phyloP scores from a whole-genome alignment of 2,113 vertebrate genomes.

The Dryoscopus gambensis region DNA sequence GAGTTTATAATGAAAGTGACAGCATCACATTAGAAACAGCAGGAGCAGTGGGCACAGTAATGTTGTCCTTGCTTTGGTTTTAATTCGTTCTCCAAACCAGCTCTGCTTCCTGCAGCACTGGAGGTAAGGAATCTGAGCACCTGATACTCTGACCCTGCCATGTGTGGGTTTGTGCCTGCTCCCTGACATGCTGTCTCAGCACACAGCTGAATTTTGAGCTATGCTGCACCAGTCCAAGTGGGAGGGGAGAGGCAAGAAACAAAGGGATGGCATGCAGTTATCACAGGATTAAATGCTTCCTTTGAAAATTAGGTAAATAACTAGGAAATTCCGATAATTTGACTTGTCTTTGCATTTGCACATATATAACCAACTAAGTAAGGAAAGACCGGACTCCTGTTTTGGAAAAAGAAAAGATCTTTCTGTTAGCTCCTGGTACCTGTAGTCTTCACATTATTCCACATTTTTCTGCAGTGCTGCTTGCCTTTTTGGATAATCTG shows the following conservation, averaged over 20 bases:
- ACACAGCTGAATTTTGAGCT: neutral
- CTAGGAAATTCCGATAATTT: neutral
- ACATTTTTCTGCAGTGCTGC: neutral
- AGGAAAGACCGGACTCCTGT: neutral
- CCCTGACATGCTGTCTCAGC: neutral
- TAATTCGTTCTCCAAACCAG: neutral
- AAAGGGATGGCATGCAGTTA: neutral
- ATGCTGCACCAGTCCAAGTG: neutral
- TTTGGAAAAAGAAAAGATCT: neutral
- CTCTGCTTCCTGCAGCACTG: neutral
- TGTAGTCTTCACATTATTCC: neutral
- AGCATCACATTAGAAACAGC: neutral
- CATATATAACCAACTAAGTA: neutral
- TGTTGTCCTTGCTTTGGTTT: neutral
- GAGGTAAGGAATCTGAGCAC: neutral
- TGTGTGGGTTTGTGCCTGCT: neutral
- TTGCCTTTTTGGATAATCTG: neutral
- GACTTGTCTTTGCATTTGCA: neutral
- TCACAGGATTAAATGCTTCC: neutral
- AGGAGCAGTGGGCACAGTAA: neutral
- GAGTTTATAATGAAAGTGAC: neutral
- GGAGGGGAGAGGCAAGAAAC: neutral
- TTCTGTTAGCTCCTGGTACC: neutral
- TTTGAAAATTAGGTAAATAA: neutral
- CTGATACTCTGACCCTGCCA: fast-evolving